phyloP scores from a whole-genome alignment of 2,113 vertebrate species.

The Ophiodon elongatus region DNA sequence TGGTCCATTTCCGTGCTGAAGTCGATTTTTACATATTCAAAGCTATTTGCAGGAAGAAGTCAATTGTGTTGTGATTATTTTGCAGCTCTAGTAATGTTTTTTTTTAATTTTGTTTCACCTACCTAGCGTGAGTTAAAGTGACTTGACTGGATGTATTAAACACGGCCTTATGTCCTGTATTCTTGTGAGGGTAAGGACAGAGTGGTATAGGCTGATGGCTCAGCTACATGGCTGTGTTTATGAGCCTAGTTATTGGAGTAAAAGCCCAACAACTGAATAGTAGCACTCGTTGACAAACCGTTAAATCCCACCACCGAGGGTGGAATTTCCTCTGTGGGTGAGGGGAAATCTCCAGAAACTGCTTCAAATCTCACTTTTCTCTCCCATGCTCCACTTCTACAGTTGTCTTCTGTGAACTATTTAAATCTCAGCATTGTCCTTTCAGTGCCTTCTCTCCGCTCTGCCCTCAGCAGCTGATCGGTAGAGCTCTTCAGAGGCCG shows the following conservation, averaged over 20 bases:
- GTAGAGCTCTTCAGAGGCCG: background rate
- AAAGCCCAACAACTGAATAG: background rate
- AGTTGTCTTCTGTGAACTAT: background rate
- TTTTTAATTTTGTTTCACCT: background rate
- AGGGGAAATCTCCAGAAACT: background rate
- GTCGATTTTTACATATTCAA: background rate
- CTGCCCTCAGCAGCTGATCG: background rate
- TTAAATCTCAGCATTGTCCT: background rate
- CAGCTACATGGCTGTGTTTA: background rate
- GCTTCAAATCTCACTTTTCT: background rate
- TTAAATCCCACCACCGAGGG: background rate
- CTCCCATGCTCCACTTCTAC: background rate
- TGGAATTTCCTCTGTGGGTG: background rate
- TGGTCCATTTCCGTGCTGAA: background rate
- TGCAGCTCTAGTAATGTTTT: background rate
- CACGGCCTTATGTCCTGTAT: background rate
- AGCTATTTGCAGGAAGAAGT: background rate
- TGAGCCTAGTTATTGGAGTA: background rate
- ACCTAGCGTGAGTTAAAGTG: constrained; percentile 17
- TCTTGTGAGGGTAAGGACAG: no score
- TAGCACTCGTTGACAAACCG: background rate
- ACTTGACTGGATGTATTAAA: constrained; percentile 8
- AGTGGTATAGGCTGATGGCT: background rate
- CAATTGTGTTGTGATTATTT: background rate
- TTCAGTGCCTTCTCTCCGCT: background rate